Base-by-base conservation (phyloP, 2,113 vertebrate genomes). In the Agelaius phoeniceus region DNA sequence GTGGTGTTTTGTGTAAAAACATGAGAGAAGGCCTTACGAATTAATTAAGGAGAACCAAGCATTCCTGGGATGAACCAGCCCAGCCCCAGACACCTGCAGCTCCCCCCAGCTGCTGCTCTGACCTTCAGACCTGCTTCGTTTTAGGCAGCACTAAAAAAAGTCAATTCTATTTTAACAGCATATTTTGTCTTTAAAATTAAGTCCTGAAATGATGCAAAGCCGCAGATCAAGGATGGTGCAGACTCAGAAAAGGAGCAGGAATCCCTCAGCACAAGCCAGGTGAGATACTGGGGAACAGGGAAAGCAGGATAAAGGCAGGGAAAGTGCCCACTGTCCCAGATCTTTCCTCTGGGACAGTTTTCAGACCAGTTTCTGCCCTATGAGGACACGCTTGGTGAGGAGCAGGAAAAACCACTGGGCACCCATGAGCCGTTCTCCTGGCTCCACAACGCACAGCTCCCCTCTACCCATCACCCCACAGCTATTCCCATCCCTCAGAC, bases 371-470 rank as follows among this genome's bases (percentile, higher is more conserved):
- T 81, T 75, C 31, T 86, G 62, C 46, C n/a, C 22, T 21, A 26
- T 0, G 0, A 35, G 39, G 48, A 23, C 72, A 55, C 0, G 0
- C 23, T n/a, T 46, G 28, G 21, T 3, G 3, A n/a, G 52, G 66
- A 81, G 44, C 2, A 0, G 39, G n/a, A 39, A 58, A 63, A 69
- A 46, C 62, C 66, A 20, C 37, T 5, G 3, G 46, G 33, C 13
- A 51, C 20, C 33, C 33, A 4, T 0, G 1, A 57, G 35, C 33
- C 0, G 0, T 10, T 54, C 15, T 59, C 43, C 73, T 16, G 11
- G 28, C 22, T 71, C 61, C 18, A 11, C 23, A 31, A 9, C 17
- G 13, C 39, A 8, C 21, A 15, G 10, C 1, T 39, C 15, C 21
- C 14, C 23, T 67, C 15, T 24, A 3, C 12, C 61, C 65, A 58